Percentiles rank a stretch among this genome's conserved stretches.
These are phyloP conservation scores for Ammodytes marinus DNA, from an alignment of 2,113 vertebrate genomes.

Conservation along the genomic window DNA sequence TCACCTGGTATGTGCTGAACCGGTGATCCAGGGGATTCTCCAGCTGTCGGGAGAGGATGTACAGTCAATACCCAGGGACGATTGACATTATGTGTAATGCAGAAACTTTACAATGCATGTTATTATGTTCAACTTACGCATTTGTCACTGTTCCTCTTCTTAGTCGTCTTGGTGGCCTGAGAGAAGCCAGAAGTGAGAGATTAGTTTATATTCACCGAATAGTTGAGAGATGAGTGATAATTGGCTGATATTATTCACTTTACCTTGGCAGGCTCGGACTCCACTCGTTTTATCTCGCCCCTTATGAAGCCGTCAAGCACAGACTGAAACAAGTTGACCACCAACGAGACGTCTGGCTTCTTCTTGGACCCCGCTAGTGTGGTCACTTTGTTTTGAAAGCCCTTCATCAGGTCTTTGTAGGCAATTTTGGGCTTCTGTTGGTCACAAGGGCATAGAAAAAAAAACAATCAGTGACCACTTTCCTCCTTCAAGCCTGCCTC, in stretches of 20 bases:
- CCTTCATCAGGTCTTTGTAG: conserved; percentile 94
- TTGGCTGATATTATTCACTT: background rate
- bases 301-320: conserved; percentile 95
- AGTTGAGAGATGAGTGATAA: background rate
- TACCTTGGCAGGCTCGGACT: conserved; percentile 89
- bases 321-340: conserved; percentile 96
- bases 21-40: conserved; percentile 90
- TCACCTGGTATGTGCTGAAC: conserved; percentile 94
- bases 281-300: conserved; percentile 86
- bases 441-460: background rate
- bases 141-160: conserved; percentile 91
- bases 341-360: conserved; percentile 89
- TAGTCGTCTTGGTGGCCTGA: conserved; percentile 87
- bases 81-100: background rate
- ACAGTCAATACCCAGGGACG: background rate
- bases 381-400: conserved; percentile 89
- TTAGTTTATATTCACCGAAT: background rate
- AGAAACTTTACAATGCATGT: background rate
- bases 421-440: conserved; percentile 90
- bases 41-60: conserved; percentile 70
- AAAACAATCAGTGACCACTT: background rate
- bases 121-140: conserved; percentile 83
- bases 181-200: conserved; percentile 15
- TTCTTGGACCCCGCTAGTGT: conserved; percentile 86
- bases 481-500: background rate